Evolutionary conservation across 2,797 vertebrate genomes (phyloP).

Genomic region (Phataginus tricuspis): DNA sequence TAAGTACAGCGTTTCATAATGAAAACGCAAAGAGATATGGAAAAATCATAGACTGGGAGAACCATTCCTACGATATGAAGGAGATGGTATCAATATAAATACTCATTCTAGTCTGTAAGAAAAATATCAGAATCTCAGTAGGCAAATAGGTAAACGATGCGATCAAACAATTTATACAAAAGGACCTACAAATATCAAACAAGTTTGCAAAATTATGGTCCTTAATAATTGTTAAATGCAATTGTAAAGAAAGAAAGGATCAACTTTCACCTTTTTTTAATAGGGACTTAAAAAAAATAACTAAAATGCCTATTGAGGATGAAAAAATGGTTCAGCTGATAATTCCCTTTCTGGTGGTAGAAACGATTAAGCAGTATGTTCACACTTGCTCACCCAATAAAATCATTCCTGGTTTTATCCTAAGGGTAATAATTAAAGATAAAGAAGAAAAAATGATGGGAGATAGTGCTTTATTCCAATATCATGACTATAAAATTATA

Average conservation of each 20-base stretch:
- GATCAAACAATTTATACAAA: background rate
- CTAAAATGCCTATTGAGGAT: background rate
- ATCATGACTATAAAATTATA: background rate
- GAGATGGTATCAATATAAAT: background rate
- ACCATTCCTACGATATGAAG: background rate
- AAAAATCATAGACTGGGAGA: background rate
- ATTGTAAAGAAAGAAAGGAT: background rate
- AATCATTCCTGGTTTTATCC: background rate
- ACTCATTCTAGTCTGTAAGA: background rate
- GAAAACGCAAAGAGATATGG: background rate
- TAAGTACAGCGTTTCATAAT: background rate
- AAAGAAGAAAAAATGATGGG: background rate
- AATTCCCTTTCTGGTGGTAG: background rate
- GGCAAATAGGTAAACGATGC: background rate
- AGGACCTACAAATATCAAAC: background rate
- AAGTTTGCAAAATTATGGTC: background rate
- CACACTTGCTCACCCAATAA: background rate
- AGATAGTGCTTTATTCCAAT: fast-evolving
- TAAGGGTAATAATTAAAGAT: background rate
- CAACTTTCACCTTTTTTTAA: background rate
- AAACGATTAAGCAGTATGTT: background rate
- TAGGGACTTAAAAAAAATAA: background rate
- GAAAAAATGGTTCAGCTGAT: background rate
- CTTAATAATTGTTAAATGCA: background rate
- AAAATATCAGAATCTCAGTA: background rate